phyloP scores from a whole-genome alignment of 2,797 vertebrate species.

The Chiroxiphia lanceolata region DNA sequence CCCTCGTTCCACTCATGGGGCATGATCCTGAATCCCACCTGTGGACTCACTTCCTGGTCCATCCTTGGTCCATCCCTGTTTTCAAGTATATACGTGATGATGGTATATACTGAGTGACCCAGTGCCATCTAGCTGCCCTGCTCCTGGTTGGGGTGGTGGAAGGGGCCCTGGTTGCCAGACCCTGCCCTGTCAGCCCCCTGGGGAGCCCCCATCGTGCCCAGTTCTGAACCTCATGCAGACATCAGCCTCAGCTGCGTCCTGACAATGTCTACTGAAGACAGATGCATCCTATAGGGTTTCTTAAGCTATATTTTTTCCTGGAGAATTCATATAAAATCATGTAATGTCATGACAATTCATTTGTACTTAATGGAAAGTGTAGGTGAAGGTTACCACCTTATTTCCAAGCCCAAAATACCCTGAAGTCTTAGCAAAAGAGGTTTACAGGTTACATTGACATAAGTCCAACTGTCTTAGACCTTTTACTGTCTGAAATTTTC shows the following conservation, averaged over 20 bases:
- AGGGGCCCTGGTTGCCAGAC: background rate
- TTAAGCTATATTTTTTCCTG: background rate
- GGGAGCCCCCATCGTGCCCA: accelerated
- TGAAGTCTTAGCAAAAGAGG: accelerated
- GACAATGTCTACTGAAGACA: background rate
- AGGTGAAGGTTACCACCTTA: background rate
- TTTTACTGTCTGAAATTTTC: background rate
- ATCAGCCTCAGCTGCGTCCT: background rate
- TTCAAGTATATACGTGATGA: accelerated
- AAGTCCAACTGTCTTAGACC: background rate
- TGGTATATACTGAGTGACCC: accelerated
- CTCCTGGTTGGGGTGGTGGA: background rate
- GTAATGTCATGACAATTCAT: background rate
- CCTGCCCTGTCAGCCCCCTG: accelerated
- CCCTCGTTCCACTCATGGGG: accelerated
- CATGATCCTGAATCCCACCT: background rate
- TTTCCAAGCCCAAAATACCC: background rate
- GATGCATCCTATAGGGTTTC: background rate
- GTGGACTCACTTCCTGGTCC: accelerated
- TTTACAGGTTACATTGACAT: background rate
- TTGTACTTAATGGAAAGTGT: background rate
- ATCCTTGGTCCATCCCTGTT: background rate
- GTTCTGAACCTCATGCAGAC: background rate
- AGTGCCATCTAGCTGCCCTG: accelerated
- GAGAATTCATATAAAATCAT: background rate